Conservation (phyloP, 2,113 vertebrate species). For the Perca schrenkii region DNA sequence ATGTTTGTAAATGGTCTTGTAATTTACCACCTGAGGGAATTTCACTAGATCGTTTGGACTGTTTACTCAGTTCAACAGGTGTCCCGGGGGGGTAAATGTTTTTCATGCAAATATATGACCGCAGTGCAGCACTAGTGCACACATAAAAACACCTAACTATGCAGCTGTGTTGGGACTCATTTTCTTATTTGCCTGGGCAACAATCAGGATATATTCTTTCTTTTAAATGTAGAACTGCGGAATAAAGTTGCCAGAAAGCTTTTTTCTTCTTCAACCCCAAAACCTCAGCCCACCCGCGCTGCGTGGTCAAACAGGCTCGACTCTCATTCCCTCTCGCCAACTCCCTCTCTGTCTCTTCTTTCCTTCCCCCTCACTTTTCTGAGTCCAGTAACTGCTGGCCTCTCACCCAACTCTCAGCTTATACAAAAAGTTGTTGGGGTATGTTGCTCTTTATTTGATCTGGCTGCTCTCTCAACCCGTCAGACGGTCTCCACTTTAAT, state of each 20-base stretch:
- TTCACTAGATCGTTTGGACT: conserved; percentile 40
- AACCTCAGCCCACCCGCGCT: conserved; percentile 71
- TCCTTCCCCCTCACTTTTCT: conserved; percentile 36
- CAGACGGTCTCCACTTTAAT: conserved; percentile 62
- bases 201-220: conserved; percentile 28
- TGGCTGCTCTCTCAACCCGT: conserved; percentile 52
- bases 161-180: background rate
- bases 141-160: background rate
- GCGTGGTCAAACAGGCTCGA: conserved; percentile 7
- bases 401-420: conserved; percentile 36
- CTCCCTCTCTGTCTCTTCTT: conserved; percentile 14
- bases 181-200: conserved; percentile 28
- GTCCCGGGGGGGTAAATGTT: conserved; percentile 31
- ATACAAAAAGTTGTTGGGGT: conserved; percentile 34
- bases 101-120: conserved; percentile 43
- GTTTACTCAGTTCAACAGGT: conserved; percentile 55
- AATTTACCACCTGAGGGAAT: conserved; percentile 60
- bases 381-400: conserved; percentile 47
- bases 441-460: conserved; percentile 59
- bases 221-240: conserved; percentile 30
- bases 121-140: background rate
- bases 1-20: conserved; percentile 44
- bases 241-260: conserved; percentile 50
- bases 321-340: conserved; percentile 14
- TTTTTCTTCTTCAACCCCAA: conserved; percentile 55